phyloP scores from a whole-genome alignment of 2,113 vertebrate species.

The Pedionomus torquatus region DNA sequence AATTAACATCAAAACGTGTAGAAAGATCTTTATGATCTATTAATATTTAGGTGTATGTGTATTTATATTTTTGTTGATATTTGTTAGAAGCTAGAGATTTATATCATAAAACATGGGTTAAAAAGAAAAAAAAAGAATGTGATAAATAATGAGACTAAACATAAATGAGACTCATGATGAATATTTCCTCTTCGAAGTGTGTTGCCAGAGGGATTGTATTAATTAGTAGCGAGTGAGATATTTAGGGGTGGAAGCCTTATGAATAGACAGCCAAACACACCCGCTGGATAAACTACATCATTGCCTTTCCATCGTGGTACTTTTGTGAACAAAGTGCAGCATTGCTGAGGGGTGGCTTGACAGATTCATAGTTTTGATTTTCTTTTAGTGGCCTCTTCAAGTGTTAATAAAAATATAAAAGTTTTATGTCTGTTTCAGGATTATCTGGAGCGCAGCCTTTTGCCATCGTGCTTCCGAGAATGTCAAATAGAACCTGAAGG shows the following conservation, averaged over 20 bases:
- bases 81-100: background rate
- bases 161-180: background rate
- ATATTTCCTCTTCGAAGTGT: background rate
- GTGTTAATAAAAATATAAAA: slow-evolving; percentile 67
- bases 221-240: background rate
- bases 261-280: background rate
- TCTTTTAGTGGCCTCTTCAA: slow-evolving; percentile 59
- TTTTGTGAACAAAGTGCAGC: background rate
- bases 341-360: slow-evolving; percentile 16
- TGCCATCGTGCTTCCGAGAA: slow-evolving; percentile 23
- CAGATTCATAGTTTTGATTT: slow-evolving; percentile 71
- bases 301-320: background rate
- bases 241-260: background rate
- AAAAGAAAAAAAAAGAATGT: background rate
- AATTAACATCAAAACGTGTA: background rate
- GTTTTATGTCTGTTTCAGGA: slow-evolving; percentile 57
- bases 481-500: slow-evolving; percentile 48
- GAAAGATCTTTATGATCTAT: background rate
- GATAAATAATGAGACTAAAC: background rate
- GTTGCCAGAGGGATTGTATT: background rate
- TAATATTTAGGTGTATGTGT: background rate
- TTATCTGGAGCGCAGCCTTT: slow-evolving; percentile 25
- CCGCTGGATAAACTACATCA: background rate
- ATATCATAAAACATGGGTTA: background rate
- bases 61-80: background rate